Percentiles rank a stretch among this genome's conserved stretches.
These are phyloP conservation scores for Intellagama lesueurii DNA, from an alignment of 2,797 vertebrate genomes.

Conservation along the genomic window DNA sequence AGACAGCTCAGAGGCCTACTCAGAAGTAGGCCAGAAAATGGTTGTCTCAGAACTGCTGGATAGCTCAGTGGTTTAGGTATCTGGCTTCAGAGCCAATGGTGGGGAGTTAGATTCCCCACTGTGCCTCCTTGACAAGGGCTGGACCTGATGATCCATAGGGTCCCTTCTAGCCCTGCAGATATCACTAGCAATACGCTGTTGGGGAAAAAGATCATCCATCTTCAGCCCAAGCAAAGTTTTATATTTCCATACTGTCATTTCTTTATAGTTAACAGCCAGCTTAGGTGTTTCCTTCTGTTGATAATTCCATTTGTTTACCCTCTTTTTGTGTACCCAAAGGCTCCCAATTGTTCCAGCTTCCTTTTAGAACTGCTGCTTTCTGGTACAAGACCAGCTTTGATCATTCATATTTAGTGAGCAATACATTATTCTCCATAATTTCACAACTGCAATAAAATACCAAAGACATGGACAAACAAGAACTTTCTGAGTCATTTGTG, in stretches of 20 bases:
- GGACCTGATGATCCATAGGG: too few relatives aligned
- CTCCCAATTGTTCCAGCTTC: background rate
- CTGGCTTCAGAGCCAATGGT: too few relatives aligned
- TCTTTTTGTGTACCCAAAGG: background rate
- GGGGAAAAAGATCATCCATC: too few relatives aligned
- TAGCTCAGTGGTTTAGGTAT: too few relatives aligned
- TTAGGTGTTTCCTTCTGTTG: background rate
- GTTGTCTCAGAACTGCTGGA: too few relatives aligned
- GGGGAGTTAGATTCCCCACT: too few relatives aligned
- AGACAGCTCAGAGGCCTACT: too few relatives aligned
- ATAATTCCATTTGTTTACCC: background rate
- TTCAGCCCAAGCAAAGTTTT: background rate
- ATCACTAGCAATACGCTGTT: too few relatives aligned
- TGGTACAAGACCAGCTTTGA: background rate
- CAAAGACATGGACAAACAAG: conserved; percentile 12
- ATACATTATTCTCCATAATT: conserved; percentile 28
- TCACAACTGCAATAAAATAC: conserved; percentile 25
- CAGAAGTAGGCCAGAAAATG: too few relatives aligned
- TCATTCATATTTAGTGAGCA: conserved; percentile 30
- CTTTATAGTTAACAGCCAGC: background rate
- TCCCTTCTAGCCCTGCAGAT: too few relatives aligned
- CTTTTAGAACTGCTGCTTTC: background rate
- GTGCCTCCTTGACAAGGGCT: too few relatives aligned
- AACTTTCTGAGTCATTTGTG: conserved; percentile 23
- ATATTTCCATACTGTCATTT: background rate